A percentile compares a stretch with the other conserved stretches of the same genome.
These are phyloP conservation scores for Cremastinae sp. DNA, from an alignment of 2,888 invertebrate genomes.

Conservation along the genomic window DNA sequence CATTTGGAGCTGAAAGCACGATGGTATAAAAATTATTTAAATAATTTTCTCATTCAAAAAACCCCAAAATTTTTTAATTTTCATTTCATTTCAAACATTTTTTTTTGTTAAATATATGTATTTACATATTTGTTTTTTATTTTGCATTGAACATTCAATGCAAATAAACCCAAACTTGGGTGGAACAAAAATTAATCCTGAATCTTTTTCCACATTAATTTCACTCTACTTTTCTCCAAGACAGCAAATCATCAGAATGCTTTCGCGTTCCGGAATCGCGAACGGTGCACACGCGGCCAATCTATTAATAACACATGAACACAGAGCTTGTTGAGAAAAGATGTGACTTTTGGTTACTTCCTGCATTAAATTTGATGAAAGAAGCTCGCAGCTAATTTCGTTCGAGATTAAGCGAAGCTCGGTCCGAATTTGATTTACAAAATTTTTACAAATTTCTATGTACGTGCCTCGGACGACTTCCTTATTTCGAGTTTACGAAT, in stretches of 20 bases:
- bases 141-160: too few species aligned
- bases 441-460: neutral
- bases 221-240: neutral
- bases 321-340: conserved; percentile 1
- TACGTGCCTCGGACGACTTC: neutral
- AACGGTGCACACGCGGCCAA: conserved; percentile 4
- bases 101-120: too few species aligned
- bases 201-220: conserved; percentile 1
- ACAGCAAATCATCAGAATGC: conserved; percentile 31
- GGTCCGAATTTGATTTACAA: neutral
- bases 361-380: conserved; percentile 35
- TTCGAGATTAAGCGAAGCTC: conserved; percentile 40
- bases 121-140: too few species aligned
- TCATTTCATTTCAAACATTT: neutral
- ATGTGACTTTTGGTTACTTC: conserved; percentile 8
- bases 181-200: too few species aligned
- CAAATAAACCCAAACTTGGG: too few species aligned
- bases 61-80: neutral
- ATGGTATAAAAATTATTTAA: too few species aligned
- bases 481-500: conserved; percentile 3
- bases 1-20: too few species aligned
- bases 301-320: conserved; percentile 49
- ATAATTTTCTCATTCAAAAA: too few species aligned
- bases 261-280: neutral
- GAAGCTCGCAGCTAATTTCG: conserved; percentile 39